phyloP scores from a whole-genome alignment of 2,888 invertebrate genomes.

The Bombylius discolor region DNA sequence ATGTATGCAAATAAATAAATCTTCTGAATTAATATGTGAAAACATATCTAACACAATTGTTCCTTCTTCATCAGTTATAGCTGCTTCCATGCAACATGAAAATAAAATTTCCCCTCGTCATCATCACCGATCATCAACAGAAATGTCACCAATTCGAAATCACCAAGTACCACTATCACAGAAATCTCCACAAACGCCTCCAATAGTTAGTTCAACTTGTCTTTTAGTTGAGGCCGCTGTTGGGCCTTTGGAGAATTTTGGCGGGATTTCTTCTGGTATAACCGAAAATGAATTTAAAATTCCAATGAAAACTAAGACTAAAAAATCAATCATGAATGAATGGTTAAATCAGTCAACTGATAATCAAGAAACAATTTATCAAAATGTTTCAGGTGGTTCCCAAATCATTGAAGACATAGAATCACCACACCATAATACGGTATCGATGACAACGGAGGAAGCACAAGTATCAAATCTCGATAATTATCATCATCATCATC shows the following conservation, averaged over 20 bases:
- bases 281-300: slow-evolving; percentile 58
- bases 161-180: slow-evolving; percentile 16
- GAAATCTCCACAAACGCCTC: slow-evolving; percentile 21
- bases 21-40: background rate
- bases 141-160: slow-evolving; percentile 22
- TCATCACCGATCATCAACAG: background rate
- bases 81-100: background rate
- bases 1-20: no score
- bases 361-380: background rate
- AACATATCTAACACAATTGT: background rate
- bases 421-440: slow-evolving; percentile 14
- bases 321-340: slow-evolving; percentile 79
- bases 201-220: slow-evolving; percentile 59
- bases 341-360: slow-evolving; percentile 65
- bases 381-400: background rate
- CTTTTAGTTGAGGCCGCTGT: slow-evolving; percentile 72
- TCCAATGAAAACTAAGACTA: slow-evolving; percentile 61
- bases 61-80: background rate
- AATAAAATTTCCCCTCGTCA: background rate
- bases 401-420: slow-evolving; percentile 15
- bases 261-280: slow-evolving; percentile 1
- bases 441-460: slow-evolving; percentile 32
- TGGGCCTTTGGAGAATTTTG: slow-evolving; percentile 50
- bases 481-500: slow-evolving; percentile 21
- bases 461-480: background rate